These are phyloP conservation scores for Mesoligia furuncula DNA, from an alignment of 2,888 invertebrate genomes.

Conservation along the genomic window DNA sequence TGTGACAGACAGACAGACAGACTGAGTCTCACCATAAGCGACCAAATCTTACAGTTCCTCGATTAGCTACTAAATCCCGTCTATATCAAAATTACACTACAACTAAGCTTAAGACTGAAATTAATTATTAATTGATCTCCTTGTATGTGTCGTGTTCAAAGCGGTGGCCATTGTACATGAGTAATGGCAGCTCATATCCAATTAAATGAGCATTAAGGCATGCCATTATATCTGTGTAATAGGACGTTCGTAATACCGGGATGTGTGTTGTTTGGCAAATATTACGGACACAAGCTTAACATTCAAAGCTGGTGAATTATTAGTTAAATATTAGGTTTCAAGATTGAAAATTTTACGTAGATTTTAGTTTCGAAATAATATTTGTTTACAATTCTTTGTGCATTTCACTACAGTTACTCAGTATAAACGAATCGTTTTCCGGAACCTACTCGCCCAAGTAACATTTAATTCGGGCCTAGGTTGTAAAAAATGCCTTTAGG, in stretches of 20 bases:
- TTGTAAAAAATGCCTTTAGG: too few species aligned
- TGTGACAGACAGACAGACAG: too few species aligned
- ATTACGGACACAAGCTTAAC: conserved; percentile 15
- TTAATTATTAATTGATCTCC: conserved; percentile 67
- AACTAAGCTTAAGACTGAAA: conserved; percentile 42
- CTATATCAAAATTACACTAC: conserved; percentile 37
- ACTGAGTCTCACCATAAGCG: too few species aligned
- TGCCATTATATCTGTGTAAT: conserved; percentile 54
- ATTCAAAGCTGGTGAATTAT: conserved; percentile 13
- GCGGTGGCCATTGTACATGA: conserved; percentile 68
- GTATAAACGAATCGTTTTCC: neutral
- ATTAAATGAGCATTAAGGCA: conserved; percentile 73
- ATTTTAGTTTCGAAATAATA: neutral
- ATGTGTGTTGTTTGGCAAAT: conserved; percentile 39
- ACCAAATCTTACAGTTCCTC: conserved; percentile 24
- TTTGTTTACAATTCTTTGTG: neutral
- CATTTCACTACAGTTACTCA: neutral
- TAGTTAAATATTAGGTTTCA: conserved; percentile 1
- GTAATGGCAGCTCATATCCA: conserved; percentile 74
- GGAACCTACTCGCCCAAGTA: neutral
- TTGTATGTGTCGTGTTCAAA: conserved; percentile 59
- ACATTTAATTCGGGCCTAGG: too few species aligned
- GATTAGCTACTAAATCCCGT: conserved; percentile 33
- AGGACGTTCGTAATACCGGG: conserved; percentile 43
- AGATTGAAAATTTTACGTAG: neutral